phyloP scores from a whole-genome alignment of 2,888 invertebrate genomes.

The Polyploca ridens region DNA sequence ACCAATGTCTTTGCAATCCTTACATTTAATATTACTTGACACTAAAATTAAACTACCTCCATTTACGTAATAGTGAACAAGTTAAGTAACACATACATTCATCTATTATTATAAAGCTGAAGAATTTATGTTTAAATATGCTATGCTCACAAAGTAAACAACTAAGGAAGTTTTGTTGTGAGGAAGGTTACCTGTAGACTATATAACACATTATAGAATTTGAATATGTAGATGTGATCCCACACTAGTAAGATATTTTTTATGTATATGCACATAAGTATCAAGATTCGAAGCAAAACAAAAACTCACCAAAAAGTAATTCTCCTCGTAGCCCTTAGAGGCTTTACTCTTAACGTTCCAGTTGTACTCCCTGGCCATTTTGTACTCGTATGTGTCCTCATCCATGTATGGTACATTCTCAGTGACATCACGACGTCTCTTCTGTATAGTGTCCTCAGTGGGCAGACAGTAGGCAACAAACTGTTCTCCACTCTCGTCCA shows the following conservation, averaged over 20 bases:
- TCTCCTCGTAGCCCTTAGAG: conserved; percentile 97
- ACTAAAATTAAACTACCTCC: too few species aligned
- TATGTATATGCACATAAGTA: too few species aligned
- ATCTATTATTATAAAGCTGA: too few species aligned
- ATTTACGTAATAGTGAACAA: too few species aligned
- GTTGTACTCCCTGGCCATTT: conserved; percentile 98
- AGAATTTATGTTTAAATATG: too few species aligned
- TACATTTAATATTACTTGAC: neutral
- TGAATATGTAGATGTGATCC: too few species aligned
- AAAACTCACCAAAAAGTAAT: conserved; percentile 92
- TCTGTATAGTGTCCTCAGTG: conserved; percentile 95
- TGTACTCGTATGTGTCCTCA: conserved; percentile 97
- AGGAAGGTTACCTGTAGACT: too few species aligned
- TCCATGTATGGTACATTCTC: conserved; percentile 92
- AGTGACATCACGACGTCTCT: conserved; percentile 92
- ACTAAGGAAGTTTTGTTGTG: too few species aligned
- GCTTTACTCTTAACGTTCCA: conserved; percentile 99
- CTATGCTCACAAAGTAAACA: too few species aligned
- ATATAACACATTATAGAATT: too few species aligned
- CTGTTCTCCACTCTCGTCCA: conserved; percentile 99
- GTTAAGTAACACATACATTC: too few species aligned
- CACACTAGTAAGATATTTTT: neutral
- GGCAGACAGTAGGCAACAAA: conserved; percentile 99
- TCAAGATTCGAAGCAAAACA: neutral
- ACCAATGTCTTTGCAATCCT: conserved; percentile 8